Percentiles rank a stretch among this genome's conserved stretches.
Evolutionary conservation across 2,797 vertebrate species (phyloP).

Genomic region (Delichon dasypus): DNA sequence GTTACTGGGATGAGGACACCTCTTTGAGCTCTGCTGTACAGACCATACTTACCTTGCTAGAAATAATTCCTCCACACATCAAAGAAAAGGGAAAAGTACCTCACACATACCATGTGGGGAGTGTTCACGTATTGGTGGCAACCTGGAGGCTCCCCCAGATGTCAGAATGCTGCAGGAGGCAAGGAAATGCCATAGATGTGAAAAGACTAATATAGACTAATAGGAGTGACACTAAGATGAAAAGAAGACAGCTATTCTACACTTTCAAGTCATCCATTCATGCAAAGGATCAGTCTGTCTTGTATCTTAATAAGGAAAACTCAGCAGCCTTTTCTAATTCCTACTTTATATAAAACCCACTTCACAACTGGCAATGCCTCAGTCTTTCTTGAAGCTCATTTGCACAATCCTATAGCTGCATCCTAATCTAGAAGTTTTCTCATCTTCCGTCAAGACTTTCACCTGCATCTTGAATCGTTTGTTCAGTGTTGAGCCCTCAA

Average conservation of each 20-base stretch:
- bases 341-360: not conserved
- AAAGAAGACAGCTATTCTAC: not conserved
- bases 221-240: not conserved
- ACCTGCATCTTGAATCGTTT: not conserved
- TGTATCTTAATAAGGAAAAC: not conserved
- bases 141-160: not conserved
- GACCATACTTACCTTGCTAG: not conserved
- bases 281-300: not conserved
- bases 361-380: not conserved
- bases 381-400: not conserved
- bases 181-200: not conserved
- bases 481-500: not conserved
- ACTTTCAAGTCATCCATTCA: not conserved
- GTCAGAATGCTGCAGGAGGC: not conserved
- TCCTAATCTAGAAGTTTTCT: not conserved
- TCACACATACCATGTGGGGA: fast-evolving
- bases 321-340: not conserved
- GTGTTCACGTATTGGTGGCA: not conserved
- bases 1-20: not conserved
- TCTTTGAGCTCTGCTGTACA: not conserved
- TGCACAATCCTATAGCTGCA: not conserved
- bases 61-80: not conserved
- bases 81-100: not conserved
- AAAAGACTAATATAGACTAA: not conserved
- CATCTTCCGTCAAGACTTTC: not conserved